Base-by-base conservation (phyloP, 2,797 vertebrate species). In the Xiphophorus birchmanni region DNA sequence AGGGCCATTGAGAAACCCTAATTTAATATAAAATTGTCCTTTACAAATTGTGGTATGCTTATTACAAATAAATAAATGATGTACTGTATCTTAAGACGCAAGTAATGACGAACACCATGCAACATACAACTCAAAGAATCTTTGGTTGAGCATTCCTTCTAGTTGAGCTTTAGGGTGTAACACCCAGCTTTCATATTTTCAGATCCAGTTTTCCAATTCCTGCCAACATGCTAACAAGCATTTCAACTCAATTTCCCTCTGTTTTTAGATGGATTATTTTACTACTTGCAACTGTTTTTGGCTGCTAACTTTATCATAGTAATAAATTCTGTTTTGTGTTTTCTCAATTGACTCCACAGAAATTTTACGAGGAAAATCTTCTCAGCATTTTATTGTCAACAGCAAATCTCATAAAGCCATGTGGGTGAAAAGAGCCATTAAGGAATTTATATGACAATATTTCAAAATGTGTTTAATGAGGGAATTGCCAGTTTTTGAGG, bases 391-490 rank as follows among this genome's bases (percentile, higher is more conserved):
- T 65, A 65, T 35, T 65, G 60, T 65, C 21, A 69, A 26, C 21
- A 2, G 65, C 37, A 26, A 42, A 69, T 4, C 21, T 42, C 37
- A 69, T 69, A 44, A n/a, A 69, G 37, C 23, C 67, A 69, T n/a
- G 40, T 69, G 37, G 67, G 37, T 69, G 10, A 69, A 26, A 42
- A 12, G 10, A 5, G 23, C 10, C 37, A 69, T 44, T 44, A 44
- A 69, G 67, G 21, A 69, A 69, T 42, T 67, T 67, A 67, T 60
- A 60, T 65, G 29, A 65, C 60, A 35, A 67, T 67, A 67, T 67
- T 23, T 67, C 60, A 40, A 37, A 67, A 40, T 67, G 37, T 23
- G 65, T 40, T 44, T 40, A 42, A 23, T 18, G 32, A 63, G 15
- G 60, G 77, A 81, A 81, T 78, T 0, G 72, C 80, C 73, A 75